These are phyloP conservation scores for Gryllus bimaculatus DNA, from an alignment of 1,140 invertebrate genomes.

Conservation along the genomic window DNA sequence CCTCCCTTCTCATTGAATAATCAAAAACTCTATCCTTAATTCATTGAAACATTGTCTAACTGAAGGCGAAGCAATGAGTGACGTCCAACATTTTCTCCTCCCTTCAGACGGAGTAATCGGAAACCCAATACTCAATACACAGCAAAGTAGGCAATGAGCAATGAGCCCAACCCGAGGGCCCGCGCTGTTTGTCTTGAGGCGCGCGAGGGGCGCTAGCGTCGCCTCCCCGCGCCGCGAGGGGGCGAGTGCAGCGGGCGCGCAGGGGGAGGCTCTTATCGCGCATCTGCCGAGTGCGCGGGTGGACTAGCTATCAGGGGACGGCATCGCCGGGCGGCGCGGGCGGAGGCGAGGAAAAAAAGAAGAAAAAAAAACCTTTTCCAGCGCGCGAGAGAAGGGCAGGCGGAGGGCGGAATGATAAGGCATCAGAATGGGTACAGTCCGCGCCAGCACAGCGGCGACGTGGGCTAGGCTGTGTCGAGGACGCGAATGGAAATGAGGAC, in stretches of 20 bases:
- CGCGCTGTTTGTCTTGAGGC: neutral
- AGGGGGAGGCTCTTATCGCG: neutral
- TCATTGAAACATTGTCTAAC: no score
- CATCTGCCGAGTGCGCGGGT: neutral
- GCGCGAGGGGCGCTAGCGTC: neutral
- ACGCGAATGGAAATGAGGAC: no score
- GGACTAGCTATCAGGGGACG: neutral
- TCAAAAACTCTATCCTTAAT: no score
- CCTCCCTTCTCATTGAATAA: no score
- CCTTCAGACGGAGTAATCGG: no score
- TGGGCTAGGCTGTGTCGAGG: no score
- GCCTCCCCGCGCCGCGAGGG: no score
- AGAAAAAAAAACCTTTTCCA: constrained; percentile 4
- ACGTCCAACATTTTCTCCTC: no score
- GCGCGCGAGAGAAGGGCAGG: neutral
- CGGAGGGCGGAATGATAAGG: neutral
- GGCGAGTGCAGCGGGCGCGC: neutral
- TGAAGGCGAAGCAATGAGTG: no score
- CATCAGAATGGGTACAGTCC: neutral
- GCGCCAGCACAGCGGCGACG: neutral
- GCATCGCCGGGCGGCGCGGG: neutral
- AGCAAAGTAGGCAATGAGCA: no score
- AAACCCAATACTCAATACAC: no score
- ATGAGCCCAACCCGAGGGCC: no score
- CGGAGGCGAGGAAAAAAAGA: neutral